Evolutionary conservation across 92 coral and sea anemone species (phyloP).

Genomic region (Hydrozoanthus gracilis): DNA sequence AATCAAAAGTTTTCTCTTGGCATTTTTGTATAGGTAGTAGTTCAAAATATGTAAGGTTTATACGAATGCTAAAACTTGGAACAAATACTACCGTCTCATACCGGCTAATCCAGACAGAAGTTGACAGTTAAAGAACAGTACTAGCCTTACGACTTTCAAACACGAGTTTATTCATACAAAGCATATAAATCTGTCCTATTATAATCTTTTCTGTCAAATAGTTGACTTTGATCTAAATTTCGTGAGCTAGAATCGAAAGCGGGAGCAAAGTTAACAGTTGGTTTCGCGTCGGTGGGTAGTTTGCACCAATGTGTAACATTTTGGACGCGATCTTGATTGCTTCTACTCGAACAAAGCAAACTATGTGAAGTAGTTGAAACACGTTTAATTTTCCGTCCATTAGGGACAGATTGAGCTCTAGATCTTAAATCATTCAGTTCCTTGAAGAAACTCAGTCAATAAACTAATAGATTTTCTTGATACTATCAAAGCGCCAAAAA

Average conservation of each 20-base stretch:
- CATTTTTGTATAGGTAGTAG: not conserved
- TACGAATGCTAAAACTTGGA: not conserved
- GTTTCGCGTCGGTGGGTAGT: not conserved
- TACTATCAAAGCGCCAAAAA: not conserved
- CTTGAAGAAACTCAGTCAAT: not conserved
- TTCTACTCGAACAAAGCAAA: constrained; percentile 37
- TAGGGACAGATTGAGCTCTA: not conserved
- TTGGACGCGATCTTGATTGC: constrained; percentile 22
- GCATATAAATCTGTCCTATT: not conserved
- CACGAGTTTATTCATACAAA: constrained; percentile 9
- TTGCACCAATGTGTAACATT: constrained; percentile 1
- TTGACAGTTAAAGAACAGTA: constrained; percentile 27
- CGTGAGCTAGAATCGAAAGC: not conserved
- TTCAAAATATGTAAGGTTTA: not conserved
- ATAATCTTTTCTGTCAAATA: constrained; percentile 42
- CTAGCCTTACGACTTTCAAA: not conserved
- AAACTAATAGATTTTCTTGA: not conserved
- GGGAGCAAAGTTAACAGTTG: not conserved
- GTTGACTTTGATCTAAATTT: constrained; percentile 29
- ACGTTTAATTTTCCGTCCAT: constrained; percentile 19
- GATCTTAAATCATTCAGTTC: not conserved
- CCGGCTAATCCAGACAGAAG: not conserved
- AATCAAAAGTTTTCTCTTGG: not conserved
- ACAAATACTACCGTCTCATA: not conserved
- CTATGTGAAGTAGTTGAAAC: constrained; percentile 15